These are phyloP conservation scores for Eremobia ochroleuca DNA, from an alignment of 2,888 invertebrate genomes.

Conservation along the genomic window DNA sequence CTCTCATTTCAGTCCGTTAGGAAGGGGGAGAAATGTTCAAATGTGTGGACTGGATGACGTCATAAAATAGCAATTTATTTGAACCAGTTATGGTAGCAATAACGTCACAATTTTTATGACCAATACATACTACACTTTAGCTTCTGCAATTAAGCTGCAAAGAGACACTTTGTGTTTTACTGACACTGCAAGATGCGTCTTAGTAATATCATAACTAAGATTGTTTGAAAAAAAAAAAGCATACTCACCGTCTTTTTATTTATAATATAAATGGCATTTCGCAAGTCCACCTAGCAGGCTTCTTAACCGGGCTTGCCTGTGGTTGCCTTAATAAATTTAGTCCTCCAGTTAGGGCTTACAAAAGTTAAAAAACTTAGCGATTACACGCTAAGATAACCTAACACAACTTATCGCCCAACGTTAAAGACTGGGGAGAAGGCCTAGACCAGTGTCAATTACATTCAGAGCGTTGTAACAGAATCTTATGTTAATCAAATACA, in stretches of 20 bases:
- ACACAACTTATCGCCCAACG: background rate
- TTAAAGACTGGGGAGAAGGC: background rate
- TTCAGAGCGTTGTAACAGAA: background rate
- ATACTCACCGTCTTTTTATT: background rate
- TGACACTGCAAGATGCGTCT: slow-evolving; percentile 5
- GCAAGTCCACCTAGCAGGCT: no score
- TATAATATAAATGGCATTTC: no score
- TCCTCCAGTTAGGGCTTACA: no score
- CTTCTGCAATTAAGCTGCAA: slow-evolving; percentile 42
- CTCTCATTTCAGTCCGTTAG: background rate
- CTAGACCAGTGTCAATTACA: background rate
- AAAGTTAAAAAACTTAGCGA: no score
- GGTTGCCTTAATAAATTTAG: no score
- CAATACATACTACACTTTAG: slow-evolving; percentile 39
- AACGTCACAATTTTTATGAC: slow-evolving; percentile 46
- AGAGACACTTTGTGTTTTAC: slow-evolving; percentile 43
- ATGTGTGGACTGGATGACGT: slow-evolving; percentile 25
- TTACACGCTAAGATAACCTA: no score
- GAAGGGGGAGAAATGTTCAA: background rate
- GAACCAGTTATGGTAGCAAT: slow-evolving; percentile 33
- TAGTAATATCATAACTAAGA: background rate
- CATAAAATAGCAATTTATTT: slow-evolving; percentile 49
- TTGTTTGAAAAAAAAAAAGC: background rate
- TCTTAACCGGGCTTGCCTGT: no score
- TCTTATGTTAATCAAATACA: background rate